Percentiles rank a stretch among this genome's conserved stretches.
Evolutionary conservation across 2,797 vertebrate genomes (phyloP).

Genomic region (Urosaurus nigricauda): DNA sequence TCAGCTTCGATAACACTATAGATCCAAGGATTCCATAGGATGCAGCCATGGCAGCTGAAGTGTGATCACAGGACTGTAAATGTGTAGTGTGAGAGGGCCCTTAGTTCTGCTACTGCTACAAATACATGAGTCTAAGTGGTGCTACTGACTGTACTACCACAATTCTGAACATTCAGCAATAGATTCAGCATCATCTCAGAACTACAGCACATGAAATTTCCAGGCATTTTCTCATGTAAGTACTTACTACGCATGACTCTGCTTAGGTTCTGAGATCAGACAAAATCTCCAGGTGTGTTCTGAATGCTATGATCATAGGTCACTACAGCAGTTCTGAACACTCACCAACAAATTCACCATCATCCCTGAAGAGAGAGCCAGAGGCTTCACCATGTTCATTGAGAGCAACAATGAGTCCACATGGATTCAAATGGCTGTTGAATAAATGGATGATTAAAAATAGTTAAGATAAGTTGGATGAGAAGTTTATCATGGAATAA

Average conservation of each 20-base stretch:
- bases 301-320: no score
- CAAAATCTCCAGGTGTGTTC: no score
- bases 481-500: not conserved
- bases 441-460: not conserved
- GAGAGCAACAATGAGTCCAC: slow-evolving; percentile 64
- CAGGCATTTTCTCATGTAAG: no score
- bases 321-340: not conserved
- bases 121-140: not conserved
- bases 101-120: slow-evolving; percentile 12
- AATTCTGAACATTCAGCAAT: slow-evolving; percentile 54
- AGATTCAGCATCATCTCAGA: slow-evolving; percentile 74
- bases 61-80: no score
- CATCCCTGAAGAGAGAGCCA: slow-evolving; percentile 74
- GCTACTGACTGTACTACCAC: not conserved
- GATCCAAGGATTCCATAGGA: no score
- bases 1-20: no score
- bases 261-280: no score
- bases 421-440: slow-evolving; percentile 66
- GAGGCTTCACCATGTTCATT: slow-evolving; percentile 62
- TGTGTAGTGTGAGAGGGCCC: no score
- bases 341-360: slow-evolving; percentile 71
- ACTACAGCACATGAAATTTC: slow-evolving; percentile 55
- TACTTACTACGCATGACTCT: no score
- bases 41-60: no score
- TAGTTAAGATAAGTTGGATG: not conserved